These are phyloP conservation scores for Corydoras maculifer DNA, from an alignment of 2,113 vertebrate species.

Conservation along the genomic window DNA sequence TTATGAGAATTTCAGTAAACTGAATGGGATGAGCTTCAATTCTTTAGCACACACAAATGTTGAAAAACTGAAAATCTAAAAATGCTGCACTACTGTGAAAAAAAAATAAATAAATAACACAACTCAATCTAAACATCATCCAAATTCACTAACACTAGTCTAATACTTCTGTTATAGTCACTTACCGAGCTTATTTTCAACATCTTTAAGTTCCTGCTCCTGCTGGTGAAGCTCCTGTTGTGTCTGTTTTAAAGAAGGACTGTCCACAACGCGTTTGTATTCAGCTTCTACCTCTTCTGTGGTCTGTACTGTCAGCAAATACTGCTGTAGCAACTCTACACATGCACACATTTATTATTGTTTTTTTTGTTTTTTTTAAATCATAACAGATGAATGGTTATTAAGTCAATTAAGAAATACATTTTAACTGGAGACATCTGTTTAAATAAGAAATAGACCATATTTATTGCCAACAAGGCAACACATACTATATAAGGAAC, in stretches of 20 bases:
- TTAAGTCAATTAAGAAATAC: not conserved
- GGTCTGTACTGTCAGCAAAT: constrained; percentile 60
- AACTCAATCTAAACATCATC: no score
- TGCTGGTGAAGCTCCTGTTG: constrained; percentile 64
- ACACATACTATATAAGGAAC: no score
- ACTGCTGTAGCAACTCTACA: constrained; percentile 74
- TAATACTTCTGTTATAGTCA: not conserved
- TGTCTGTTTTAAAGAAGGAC: constrained; percentile 63
- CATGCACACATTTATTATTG: not conserved
- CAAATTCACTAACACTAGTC: no score
- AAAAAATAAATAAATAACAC: no score
- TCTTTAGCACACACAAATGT: no score
- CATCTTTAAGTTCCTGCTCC: constrained; percentile 61
- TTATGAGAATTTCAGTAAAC: no score
- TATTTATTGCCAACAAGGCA: no score
- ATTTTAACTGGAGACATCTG: no score
- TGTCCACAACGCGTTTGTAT: constrained; percentile 51
- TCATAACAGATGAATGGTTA: not conserved
- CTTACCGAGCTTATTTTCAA: constrained; percentile 71
- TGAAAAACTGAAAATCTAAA: no score
- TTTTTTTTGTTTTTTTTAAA: not conserved
- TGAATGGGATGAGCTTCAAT: no score
- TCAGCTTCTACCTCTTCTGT: constrained; percentile 52
- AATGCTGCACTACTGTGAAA: no score
- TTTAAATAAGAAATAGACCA: no score